Base-by-base conservation (phyloP, 2,888 invertebrate genomes). In the Chirona hameri region DNA sequence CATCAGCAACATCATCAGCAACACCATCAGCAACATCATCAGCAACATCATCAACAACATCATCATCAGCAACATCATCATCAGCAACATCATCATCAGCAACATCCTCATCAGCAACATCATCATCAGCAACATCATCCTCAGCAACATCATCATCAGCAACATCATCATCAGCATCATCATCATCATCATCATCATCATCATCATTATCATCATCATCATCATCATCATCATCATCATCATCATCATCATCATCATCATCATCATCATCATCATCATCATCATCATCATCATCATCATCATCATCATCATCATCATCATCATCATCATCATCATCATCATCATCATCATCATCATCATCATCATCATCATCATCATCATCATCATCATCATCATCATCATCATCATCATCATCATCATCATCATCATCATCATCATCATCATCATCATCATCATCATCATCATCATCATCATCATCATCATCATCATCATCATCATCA, bases 401-500 rank as follows among this genome's bases (percentile, higher is more conserved):
- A 7, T 79, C 5, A 9, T 79, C 15, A 7, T 27, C 15, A 5
- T 9, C 12, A 79, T 79, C 15, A 79, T 79, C 15, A 79, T 31
- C 5, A 79, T 14, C 79, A 5, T 79, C 79, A 5, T 79, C 31
- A 5, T 79, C 79, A 5, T 79, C 79, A 4, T 9, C 14, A 80
- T 80, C n/a, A 80, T 80, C 31, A 80, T 80, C 0, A 31, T 31
- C n/a, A 80, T 80, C n/a, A 80, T 80, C 39, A 31, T 80, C 31
- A 80, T 80, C 39, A 31, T 80, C n/a, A 39, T 80, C 80, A 80
- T 80, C 0, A 80, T 80, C 80, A 80, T 80, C 3, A 31, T 80
- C 31, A 80, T 31, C 3, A 80, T 80, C 31, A 31, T 80, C 31
- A 80, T 80, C 31, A 80, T 21, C n/a, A 80, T 80, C 39, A 31